These are phyloP conservation scores for Thyatira batis DNA, from an alignment of 2,888 invertebrate genomes.

Conservation along the genomic window DNA sequence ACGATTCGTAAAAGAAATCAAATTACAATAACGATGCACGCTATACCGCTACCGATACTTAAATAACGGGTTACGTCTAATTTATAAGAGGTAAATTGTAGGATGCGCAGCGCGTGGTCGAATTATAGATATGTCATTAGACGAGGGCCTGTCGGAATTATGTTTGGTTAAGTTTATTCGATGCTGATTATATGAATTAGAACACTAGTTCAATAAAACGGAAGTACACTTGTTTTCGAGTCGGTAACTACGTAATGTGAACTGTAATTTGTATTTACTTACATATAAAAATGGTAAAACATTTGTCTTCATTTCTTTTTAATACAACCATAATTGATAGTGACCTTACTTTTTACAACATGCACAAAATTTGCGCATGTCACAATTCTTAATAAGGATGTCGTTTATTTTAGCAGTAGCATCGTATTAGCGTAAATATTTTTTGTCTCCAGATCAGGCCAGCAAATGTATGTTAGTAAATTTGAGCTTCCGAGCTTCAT, in stretches of 20 bases:
- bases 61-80: constrained; percentile 78
- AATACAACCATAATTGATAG: neutral
- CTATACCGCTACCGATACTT: constrained; percentile 69
- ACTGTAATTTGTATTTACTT: constrained; percentile 4
- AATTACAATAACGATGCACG: constrained; percentile 79
- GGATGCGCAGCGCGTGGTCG: constrained; percentile 66
- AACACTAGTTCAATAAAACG: constrained; percentile 44
- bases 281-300: neutral
- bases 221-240: constrained; percentile 35
- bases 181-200: constrained; percentile 64
- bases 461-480: no score
- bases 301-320: neutral
- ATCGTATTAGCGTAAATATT: no score
- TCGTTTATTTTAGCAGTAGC: no score
- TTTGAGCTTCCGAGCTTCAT: no score
- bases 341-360: neutral
- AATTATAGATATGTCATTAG: constrained; percentile 64
- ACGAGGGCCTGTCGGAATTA: constrained; percentile 38
- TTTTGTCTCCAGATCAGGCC: no score
- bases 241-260: constrained; percentile 14
- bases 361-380: neutral
- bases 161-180: constrained; percentile 71
- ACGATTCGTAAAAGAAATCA: constrained; percentile 71
- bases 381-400: no score
- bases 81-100: constrained; percentile 75